These are phyloP conservation scores for Paramormyrops kingsleyae DNA, from an alignment of 2,113 vertebrate species.

Conservation along the genomic window DNA sequence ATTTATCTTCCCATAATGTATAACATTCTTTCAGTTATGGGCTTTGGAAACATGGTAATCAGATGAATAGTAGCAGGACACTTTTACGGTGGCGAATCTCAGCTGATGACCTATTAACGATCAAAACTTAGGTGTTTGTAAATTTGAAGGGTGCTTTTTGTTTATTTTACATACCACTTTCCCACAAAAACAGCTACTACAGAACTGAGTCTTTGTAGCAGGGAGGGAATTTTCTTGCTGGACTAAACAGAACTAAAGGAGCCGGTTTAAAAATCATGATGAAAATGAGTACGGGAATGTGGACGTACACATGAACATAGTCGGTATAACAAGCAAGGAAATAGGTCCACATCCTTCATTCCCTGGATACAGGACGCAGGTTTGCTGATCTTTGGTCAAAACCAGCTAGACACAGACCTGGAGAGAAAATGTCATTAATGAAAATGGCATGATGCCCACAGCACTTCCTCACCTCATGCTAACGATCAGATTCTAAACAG, in stretches of 20 bases:
- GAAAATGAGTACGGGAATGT: neutral
- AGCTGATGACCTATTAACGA: neutral
- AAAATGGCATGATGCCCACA: neutral
- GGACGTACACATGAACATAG: neutral
- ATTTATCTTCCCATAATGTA: neutral
- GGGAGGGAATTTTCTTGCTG: neutral
- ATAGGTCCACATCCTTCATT: neutral
- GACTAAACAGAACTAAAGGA: neutral
- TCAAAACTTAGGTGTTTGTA: neutral
- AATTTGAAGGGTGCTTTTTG: neutral
- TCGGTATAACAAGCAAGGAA: neutral
- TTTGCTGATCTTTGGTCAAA: neutral
- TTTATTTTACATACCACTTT: neutral
- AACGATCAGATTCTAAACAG: neutral
- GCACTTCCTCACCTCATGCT: neutral
- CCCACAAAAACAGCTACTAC: neutral
- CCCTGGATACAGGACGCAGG: neutral
- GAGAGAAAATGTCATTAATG: neutral
- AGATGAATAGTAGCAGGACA: neutral
- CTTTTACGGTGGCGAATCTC: neutral
- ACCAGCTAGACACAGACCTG: neutral
- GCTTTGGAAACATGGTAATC: neutral
- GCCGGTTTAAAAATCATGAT: neutral
- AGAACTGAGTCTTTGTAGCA: neutral
- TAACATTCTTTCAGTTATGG: neutral